Base-by-base conservation (phyloP, 2,888 invertebrate genomes). In the Coenonympha glycerion region DNA sequence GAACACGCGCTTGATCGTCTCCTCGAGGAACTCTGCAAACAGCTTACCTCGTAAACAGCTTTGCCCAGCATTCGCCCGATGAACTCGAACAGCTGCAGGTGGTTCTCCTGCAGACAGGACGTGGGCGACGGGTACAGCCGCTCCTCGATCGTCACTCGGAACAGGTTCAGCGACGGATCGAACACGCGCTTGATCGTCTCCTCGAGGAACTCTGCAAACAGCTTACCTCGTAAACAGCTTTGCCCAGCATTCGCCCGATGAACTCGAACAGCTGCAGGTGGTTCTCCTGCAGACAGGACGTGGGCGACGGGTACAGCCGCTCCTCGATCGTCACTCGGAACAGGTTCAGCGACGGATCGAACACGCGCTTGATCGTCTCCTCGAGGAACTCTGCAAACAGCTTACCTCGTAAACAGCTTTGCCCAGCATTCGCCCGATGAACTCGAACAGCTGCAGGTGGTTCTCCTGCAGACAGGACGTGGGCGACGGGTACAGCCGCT, bases 401-500 rank as follows among this genome's bases (percentile, higher is more conserved):
- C n/a, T n/a, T n/a, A n/a, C n/a, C n/a, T 99, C 98, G 76, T 99
- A 99, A 0, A 99, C 95, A 0, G 99, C 99, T 82, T 99, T 99
- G 16, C 95, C 99, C 11, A 99, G 88, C 96, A 99, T 98, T 56
- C 97, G 90, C 0, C 99, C 99, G 3, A 99, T 96, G 83, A 99
- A 99, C 79, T 99, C 98, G 79, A 99, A 99, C 36, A 90, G 74
- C 60, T 96, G 94, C 55, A 99, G 87, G 77, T 99, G 98, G 82
- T 98, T 98, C 62, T 99, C 98, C 72, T 99, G 98, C 50, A 99
- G 89, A 63, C 94, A 93, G 0, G 99, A 99, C 0, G 97, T 97
- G 0, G 98, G 97, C 0, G 99, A 97, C 0, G 99, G 99, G 85
- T 98, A 99, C 19, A 99, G 87, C 2, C 98, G 91, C 77, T 98